Base-by-base conservation (phyloP, 1,140 invertebrate species). In the Eufriesea mexicana region DNA sequence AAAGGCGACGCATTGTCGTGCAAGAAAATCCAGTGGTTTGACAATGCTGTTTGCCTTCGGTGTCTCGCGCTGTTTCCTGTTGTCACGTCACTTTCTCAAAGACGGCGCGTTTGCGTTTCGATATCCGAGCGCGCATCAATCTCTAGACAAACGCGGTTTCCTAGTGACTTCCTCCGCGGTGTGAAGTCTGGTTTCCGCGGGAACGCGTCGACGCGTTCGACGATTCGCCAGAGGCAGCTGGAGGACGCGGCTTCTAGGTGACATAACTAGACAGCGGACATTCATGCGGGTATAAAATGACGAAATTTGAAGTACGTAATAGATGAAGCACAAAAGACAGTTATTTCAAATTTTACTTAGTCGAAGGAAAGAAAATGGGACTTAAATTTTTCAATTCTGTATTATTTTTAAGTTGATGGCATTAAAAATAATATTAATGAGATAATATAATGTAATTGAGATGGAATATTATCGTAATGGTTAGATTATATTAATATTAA, bases 101-200 rank as follows among this genome's bases (percentile, higher is more conserved):
- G 59, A 78, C 64, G n/a, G 35, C 10, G 49, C 62, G 62, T 78
- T 68, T 23, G 42, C 55, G n/a, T 78, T 78, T 70, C 49, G 35
- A 68, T 35, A 68, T 70, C 51, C 6, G 35, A 16, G 35, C 28
- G 49, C 45, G 16, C 62, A 57, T 68, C 49, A 55, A 45, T 47
- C 62, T 54, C 42, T 55, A n/a, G 47, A n/a, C 25, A 28, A 78
- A 78, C 75, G 62, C 28, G 61, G 14, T 64, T 55, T 55, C 61
- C 18, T 14, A 42, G 51, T 14, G 64, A 78, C 57, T 71, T n/a
- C 14, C 42, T 16, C 12, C 16, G n/a, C 20, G 18, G 16, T 23
- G 64, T 9, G 10, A 67, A 47, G 35, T 49, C 54, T n/a, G 54
- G 4, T 47, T 49, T 28, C 77, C 51, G 28, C 77, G 42, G 23